These are phyloP conservation scores for Podargus strigoides DNA, from an alignment of 2,797 vertebrate genomes.

Conservation along the genomic window DNA sequence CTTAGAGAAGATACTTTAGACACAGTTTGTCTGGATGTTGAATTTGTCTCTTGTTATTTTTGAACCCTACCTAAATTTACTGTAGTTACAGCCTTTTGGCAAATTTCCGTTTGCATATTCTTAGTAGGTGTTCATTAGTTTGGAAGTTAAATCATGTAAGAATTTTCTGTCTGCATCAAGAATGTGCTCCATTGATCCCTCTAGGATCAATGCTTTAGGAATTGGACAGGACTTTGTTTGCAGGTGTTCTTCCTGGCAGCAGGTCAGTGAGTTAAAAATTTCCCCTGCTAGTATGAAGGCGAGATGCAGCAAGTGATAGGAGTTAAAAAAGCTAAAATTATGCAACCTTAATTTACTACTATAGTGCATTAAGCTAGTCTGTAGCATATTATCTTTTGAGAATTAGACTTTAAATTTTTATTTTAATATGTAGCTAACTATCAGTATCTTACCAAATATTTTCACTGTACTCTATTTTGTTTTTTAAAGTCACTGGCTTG, in stretches of 20 bases:
- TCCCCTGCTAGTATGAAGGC: neutral
- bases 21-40: neutral
- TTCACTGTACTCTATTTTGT: neutral
- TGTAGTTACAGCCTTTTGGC: neutral
- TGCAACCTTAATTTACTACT: neutral
- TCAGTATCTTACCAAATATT: neutral
- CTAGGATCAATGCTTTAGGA: neutral
- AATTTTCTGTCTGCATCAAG: neutral
- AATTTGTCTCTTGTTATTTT: neutral
- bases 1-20: neutral
- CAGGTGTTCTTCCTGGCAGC: constrained; percentile 43
- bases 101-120: neutral
- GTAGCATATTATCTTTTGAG: neutral
- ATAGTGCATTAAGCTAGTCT: neutral
- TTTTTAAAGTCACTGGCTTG: neutral
- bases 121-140: neutral
- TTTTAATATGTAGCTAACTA: neutral
- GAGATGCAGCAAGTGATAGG: neutral
- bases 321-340: neutral
- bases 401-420: neutral
- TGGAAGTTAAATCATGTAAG: neutral
- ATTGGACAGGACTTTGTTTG: neutral
- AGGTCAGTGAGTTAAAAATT: neutral
- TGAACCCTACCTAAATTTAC: neutral
- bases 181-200: constrained; percentile 13